These are phyloP conservation scores for Crossaster papposus DNA, from an alignment of 53 echinoderm and acorn worm species.

Conservation along the genomic window DNA sequence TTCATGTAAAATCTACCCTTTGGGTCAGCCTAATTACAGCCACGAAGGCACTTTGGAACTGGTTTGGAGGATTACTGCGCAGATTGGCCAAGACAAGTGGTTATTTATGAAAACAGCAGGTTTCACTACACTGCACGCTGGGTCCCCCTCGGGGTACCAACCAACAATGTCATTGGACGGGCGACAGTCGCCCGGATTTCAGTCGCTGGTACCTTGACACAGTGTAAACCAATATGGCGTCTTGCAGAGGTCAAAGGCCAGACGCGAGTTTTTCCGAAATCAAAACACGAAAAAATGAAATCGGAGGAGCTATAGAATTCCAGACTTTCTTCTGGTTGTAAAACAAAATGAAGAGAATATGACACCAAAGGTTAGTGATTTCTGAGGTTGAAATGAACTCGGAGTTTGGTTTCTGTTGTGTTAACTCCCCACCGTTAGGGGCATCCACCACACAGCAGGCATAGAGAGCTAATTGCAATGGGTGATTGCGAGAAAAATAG, in stretches of 20 bases:
- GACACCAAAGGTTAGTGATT: not conserved
- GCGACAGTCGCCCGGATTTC: slow-evolving; percentile 27
- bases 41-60: not conserved
- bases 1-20: not conserved
- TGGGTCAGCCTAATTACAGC: not conserved
- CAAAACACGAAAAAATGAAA: slow-evolving; percentile 7
- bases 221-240: slow-evolving; percentile 46
- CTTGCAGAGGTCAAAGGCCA: slow-evolving; percentile 35
- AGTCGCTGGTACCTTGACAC: slow-evolving; percentile 56
- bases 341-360: not conserved
- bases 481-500: slow-evolving; percentile 4
- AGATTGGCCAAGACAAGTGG: slow-evolving; percentile 36
- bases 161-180: slow-evolving; percentile 52
- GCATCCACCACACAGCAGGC: slow-evolving; percentile 32
- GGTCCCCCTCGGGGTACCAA: slow-evolving; percentile 39
- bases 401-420: slow-evolving; percentile 31
- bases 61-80: slow-evolving; percentile 9
- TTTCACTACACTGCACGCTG: slow-evolving; percentile 44
- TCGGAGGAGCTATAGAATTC: slow-evolving; percentile 10
- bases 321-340: not conserved
- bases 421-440: slow-evolving; percentile 34
- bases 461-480: slow-evolving; percentile 45
- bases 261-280: not conserved
- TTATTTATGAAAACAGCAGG: slow-evolving; percentile 32
- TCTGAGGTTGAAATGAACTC: not conserved